Evolutionary conservation across 2,888 invertebrate genomes (phyloP).

Genomic region (Lasius fuliginosus): DNA sequence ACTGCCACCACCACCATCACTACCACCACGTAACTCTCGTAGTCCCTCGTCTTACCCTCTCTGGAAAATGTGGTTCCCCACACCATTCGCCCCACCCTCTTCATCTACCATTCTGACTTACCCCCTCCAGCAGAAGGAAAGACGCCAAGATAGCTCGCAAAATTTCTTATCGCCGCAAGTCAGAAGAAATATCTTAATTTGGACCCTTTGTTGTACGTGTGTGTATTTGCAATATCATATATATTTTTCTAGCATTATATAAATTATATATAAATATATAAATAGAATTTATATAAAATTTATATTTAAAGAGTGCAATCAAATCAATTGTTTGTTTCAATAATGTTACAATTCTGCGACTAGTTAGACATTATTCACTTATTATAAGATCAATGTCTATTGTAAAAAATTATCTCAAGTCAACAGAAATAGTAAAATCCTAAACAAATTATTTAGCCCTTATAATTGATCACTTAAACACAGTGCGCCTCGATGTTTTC

Average conservation of each 20-base stretch:
- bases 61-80: conserved; percentile 74
- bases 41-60: conserved; percentile 81
- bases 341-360: not conserved
- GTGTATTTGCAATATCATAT: not conserved
- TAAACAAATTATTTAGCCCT: not conserved
- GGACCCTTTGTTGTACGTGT: not conserved
- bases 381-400: not conserved
- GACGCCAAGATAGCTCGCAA: conserved; percentile 57
- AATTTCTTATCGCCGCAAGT: conserved; percentile 59
- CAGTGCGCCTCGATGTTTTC: conserved; percentile 17
- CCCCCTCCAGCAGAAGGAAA: conserved; percentile 70
- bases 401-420: conserved; percentile 12
- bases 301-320: not conserved
- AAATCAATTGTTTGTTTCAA: not conserved
- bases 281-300: not conserved
- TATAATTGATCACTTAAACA: conserved; percentile 43
- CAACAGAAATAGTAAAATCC: conserved; percentile 43
- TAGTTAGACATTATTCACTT: not conserved
- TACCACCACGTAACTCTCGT: conserved; percentile 65
- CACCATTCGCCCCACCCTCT: conserved; percentile 75
- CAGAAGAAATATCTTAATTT: conserved; percentile 41
- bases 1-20: conserved; percentile 76
- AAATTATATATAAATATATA: conserved; percentile 7
- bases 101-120: conserved; percentile 78
- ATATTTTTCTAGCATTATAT: not conserved